Evolutionary conservation across 1,140 invertebrate species (phyloP).

Genomic region (Anagrus nilaparvatae): DNA sequence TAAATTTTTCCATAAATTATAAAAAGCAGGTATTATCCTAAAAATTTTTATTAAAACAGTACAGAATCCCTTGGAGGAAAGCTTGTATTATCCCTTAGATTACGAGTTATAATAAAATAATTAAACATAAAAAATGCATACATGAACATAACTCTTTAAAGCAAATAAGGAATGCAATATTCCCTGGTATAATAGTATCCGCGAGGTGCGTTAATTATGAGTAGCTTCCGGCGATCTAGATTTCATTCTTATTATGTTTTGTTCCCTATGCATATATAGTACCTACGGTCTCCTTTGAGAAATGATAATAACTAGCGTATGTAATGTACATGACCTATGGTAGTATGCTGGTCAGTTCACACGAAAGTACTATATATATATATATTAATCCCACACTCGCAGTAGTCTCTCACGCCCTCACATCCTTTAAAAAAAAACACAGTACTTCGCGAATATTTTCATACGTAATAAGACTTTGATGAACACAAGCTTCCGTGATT

Average conservation of each 20-base stretch:
- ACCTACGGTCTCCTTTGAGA: conserved; percentile 31
- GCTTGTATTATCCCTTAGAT: no score
- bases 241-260: conserved; percentile 46
- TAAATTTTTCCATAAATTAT: no score
- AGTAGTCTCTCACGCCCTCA: conserved; percentile 43
- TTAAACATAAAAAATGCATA: no score
- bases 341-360: conserved; percentile 47
- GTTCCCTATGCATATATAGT: no score
- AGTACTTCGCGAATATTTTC: not conserved
- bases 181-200: no score
- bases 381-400: conserved; percentile 8
- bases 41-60: no score
- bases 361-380: conserved; percentile 35
- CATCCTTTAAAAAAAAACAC: conserved; percentile 27
- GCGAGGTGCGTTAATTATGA: conserved; percentile 41
- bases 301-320: conserved; percentile 41
- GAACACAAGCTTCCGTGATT: conserved; percentile 2
- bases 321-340: conserved; percentile 38
- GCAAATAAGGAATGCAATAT: no score
- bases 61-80: no score
- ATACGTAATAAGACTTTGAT: conserved; percentile 5
- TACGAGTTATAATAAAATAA: no score
- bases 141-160: no score
- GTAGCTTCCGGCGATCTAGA: conserved; percentile 44
- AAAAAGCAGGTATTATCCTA: no score